A percentile compares a stretch with the other conserved stretches of the same genome.
These are phyloP conservation scores for Pantherophis vulpinus DNA, from an alignment of 2,797 vertebrate species.

Conservation along the genomic window DNA sequence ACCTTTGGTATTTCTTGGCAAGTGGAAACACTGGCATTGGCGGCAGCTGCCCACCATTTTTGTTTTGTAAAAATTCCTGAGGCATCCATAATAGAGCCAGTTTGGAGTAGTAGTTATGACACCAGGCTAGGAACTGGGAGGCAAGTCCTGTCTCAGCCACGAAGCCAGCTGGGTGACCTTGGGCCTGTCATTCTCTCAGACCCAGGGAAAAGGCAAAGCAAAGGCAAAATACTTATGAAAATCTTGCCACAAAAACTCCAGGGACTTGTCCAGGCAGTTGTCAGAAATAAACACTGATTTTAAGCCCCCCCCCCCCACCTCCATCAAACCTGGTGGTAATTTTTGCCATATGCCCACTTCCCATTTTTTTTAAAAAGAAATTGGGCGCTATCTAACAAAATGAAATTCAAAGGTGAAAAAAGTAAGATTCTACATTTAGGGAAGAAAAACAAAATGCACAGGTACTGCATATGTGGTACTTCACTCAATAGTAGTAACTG, in stretches of 20 bases:
- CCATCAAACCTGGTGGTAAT: not conserved
- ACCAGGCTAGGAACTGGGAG: not conserved
- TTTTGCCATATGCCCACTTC: not conserved
- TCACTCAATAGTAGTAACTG: no score
- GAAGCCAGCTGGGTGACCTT: not conserved
- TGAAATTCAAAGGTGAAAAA: no score
- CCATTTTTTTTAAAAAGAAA: not conserved
- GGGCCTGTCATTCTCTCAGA: not conserved
- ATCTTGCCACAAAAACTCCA: not conserved
- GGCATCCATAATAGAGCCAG: not conserved
- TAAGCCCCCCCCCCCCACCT: not conserved
- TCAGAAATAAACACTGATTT: not conserved
- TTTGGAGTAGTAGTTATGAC: not conserved
- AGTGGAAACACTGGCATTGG: not conserved
- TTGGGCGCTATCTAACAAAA: no score
- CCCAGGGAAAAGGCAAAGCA: not conserved
- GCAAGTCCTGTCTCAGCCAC: not conserved
- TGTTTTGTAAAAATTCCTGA: not conserved
- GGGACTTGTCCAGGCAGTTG: not conserved
- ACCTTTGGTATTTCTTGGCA: not conserved
- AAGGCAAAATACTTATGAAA: not conserved
- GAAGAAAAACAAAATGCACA: no score
- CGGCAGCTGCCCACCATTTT: not conserved
- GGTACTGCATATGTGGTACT: no score
- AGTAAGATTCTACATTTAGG: no score